A percentile compares a stretch with the other conserved stretches of the same genome.
Evolutionary conservation across 2,888 invertebrate genomes (phyloP).

Genomic region (Meganola albula): DNA sequence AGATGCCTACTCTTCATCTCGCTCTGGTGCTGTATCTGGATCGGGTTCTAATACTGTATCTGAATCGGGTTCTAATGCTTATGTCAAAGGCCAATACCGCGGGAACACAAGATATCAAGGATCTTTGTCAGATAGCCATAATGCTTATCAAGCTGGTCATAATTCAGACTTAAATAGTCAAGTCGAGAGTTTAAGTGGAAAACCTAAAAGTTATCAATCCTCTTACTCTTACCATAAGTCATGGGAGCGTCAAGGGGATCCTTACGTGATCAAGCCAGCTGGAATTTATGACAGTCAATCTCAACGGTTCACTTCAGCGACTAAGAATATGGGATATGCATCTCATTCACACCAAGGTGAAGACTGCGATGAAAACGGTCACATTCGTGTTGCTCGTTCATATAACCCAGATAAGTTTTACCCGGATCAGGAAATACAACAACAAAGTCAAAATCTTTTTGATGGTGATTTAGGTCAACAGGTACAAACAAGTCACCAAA

Average conservation of each 20-base stretch:
- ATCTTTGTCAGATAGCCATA: conserved; percentile 21
- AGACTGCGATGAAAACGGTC: conserved; percentile 50
- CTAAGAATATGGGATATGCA: conserved; percentile 35
- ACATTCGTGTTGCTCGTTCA: conserved; percentile 52
- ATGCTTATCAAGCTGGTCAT: conserved; percentile 13
- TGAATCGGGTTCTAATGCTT: conserved; percentile 24
- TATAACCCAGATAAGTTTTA: conserved; percentile 29
- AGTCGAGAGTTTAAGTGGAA: conserved; percentile 36
- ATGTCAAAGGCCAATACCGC: conserved; percentile 27
- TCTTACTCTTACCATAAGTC: conserved; percentile 73
- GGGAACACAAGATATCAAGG: conserved; percentile 18
- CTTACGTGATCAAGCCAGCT: conserved; percentile 63
- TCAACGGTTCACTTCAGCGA: conserved; percentile 43
- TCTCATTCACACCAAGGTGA: conserved; percentile 41
- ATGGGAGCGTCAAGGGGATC: conserved; percentile 73
- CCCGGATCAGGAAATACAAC: conserved; percentile 30
- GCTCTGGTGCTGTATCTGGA: conserved; percentile 23
- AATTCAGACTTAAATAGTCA: conserved; percentile 29
- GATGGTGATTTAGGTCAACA: conserved; percentile 34
- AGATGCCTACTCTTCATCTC: too few species aligned
- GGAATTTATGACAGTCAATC: conserved; percentile 37
- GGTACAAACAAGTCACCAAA: conserved; percentile 36
- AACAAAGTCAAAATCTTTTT: conserved; percentile 24
- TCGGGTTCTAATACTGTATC: conserved; percentile 21
- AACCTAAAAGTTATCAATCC: conserved; percentile 68